These are phyloP conservation scores for Augochlora pura DNA, from an alignment of 1,140 invertebrate genomes.

Conservation along the genomic window DNA sequence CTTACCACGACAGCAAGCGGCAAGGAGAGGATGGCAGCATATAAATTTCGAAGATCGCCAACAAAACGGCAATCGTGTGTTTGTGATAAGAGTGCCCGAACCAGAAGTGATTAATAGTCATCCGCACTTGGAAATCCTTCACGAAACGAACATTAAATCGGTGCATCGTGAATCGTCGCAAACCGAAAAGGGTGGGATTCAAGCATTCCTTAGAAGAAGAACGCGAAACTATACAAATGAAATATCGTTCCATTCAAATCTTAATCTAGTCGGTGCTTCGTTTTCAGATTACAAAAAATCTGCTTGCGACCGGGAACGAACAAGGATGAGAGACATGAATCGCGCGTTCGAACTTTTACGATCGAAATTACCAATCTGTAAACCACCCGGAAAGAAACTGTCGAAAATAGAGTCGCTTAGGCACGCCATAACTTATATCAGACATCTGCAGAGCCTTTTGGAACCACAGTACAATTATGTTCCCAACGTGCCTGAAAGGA, in stretches of 20 bases:
- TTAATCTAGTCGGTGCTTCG: background rate
- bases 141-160: conserved; percentile 72
- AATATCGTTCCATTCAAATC: background rate
- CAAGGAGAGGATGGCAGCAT: conserved; percentile 73
- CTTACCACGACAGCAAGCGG: conserved; percentile 63
- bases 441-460: conserved; percentile 86
- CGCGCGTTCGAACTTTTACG: conserved; percentile 89
- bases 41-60: conserved; percentile 47
- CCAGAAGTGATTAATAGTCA: conserved; percentile 74
- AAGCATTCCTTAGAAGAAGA: background rate
- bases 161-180: conserved; percentile 75
- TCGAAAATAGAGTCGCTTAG: conserved; percentile 93
- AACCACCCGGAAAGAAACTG: conserved; percentile 93
- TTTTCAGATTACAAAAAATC: conserved; percentile 90
- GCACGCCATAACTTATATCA: conserved; percentile 90
- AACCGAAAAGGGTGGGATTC: conserved; percentile 75
- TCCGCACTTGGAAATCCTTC: conserved; percentile 74
- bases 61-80: conserved; percentile 67
- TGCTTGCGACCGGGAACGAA: conserved; percentile 91
- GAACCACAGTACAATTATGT: conserved; percentile 75
- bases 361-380: conserved; percentile 88
- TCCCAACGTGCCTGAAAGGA: conserved; percentile 64
- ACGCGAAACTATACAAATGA: background rate
- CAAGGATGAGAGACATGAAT: conserved; percentile 94
- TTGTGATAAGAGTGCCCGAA: conserved; percentile 76